phyloP scores from a whole-genome alignment of 2,113 vertebrate genomes.

The Petrocephalus microphthalmus region DNA sequence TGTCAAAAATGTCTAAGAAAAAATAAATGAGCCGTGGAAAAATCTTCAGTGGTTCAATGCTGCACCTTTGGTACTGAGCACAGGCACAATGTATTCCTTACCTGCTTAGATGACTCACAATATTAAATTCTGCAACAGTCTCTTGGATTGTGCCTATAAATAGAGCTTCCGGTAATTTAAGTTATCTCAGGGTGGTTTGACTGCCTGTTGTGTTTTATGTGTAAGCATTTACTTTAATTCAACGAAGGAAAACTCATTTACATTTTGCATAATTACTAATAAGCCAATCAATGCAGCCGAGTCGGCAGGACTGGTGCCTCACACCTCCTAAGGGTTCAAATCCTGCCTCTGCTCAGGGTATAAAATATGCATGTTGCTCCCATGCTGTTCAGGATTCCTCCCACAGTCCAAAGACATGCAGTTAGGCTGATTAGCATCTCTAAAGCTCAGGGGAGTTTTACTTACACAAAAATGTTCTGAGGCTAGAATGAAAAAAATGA shows the following conservation, averaged over 20 bases:
- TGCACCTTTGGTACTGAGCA: background rate
- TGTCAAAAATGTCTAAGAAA: background rate
- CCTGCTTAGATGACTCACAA: background rate
- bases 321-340: background rate
- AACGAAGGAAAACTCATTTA: background rate
- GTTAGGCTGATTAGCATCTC: background rate
- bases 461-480: too few species aligned
- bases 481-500: too few species aligned
- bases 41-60: background rate
- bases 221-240: background rate
- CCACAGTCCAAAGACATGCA: background rate
- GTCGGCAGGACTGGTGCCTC: background rate
- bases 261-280: background rate
- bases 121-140: background rate
- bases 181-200: background rate
- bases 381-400: background rate
- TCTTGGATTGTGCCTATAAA: background rate
- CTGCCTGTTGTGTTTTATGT: background rate
- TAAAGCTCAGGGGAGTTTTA: too few species aligned
- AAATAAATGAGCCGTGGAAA: background rate
- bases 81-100: background rate
- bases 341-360: background rate
- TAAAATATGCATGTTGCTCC: background rate
- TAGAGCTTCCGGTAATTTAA: constrained; percentile 2
- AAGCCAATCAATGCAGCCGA: background rate